phyloP scores from a whole-genome alignment of 2,797 vertebrate species.

The Denticeps clupeoides region DNA sequence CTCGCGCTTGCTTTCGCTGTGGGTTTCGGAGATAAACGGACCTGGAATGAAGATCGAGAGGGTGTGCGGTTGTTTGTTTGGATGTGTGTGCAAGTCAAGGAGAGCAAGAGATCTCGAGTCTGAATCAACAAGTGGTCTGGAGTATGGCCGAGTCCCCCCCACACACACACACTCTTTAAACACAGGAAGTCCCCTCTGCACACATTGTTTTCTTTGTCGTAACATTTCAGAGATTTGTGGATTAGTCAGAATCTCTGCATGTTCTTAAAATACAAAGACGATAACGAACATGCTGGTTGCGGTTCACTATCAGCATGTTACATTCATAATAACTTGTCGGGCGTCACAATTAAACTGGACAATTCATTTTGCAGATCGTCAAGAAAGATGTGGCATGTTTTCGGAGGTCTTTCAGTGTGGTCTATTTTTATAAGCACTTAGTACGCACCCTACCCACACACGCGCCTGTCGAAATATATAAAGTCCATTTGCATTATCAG shows the following conservation, averaged over 20 bases:
- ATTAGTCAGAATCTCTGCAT: constrained; percentile 60
- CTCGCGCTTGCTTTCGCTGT: too few species aligned
- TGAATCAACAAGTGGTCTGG: constrained; percentile 43
- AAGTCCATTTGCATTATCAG: constrained; percentile 11
- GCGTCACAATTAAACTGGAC: too few species aligned
- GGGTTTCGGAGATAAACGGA: background rate
- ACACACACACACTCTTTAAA: constrained; percentile 48
- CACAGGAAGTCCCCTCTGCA: constrained; percentile 65
- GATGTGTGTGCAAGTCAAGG: too few species aligned
- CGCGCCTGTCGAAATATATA: constrained; percentile 15
- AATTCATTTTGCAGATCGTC: constrained; percentile 33
- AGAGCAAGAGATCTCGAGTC: constrained; percentile 7
- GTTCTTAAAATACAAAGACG: constrained; percentile 51
- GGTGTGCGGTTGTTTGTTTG: background rate
- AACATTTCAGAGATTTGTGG: constrained; percentile 64
- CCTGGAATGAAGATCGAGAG: background rate
- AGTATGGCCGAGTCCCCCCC: constrained; percentile 11
- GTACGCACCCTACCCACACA: constrained; percentile 7
- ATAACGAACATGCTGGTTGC: constrained; percentile 55
- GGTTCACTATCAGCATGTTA: too few species aligned
- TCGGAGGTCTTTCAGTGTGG: too few species aligned
- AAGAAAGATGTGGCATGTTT: constrained; percentile 30
- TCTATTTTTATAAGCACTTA: background rate
- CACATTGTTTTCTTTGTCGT: constrained; percentile 65
- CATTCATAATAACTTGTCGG: too few species aligned